Base-by-base conservation (phyloP, 2,797 vertebrate genomes). In the Heliangelus exortis region DNA sequence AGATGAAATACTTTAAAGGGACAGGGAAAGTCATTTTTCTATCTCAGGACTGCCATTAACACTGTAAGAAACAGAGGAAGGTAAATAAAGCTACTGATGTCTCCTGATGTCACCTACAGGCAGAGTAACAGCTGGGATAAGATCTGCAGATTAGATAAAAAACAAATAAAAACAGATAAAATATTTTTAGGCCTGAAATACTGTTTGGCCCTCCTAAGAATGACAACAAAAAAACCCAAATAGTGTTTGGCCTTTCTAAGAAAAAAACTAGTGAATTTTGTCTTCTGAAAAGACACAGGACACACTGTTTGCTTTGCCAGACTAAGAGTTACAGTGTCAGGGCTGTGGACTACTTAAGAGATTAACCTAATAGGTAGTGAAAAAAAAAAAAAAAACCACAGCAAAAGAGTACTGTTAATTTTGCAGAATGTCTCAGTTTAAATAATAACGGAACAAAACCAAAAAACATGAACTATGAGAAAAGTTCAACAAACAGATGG, bases 401-500 rank as follows among this genome's bases (percentile, higher is more conserved):
- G 76, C 10, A 26, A 74, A 65, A 72, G n/a, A 68, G 22, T 68
- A 89, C 74, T 6, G n/a, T 25, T 57, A 84, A 36, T 85, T 97
- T 39, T 95, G 36, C 51, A 94, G 85, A 96, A 82, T 15, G 48
- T 83, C 55, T 90, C 91, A 89, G 96, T 91, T 96, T 74, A 53
- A 87, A 76, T 87, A 58, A 95, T 89, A 96, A 95, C 59, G 68
- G 90, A 92, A 86, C 31, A 51, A 92, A 96, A 58, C 29, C 69
- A 92, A 95, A 96, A 96, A 96, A 86, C 95, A 88, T 81, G 84
- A 96, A 92, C 62, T 78, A 93, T 84, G 55, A 84, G 92, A 95
- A 95, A 93, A 43, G 95, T 93, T 95, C 97, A 96, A 96, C 96
- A 96, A 96, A 87, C 73, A 96, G 80, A 93, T 95, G 93, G 92